Evolutionary conservation across 1,140 invertebrate species (phyloP).

Genomic region (Hypothenemus hampei): DNA sequence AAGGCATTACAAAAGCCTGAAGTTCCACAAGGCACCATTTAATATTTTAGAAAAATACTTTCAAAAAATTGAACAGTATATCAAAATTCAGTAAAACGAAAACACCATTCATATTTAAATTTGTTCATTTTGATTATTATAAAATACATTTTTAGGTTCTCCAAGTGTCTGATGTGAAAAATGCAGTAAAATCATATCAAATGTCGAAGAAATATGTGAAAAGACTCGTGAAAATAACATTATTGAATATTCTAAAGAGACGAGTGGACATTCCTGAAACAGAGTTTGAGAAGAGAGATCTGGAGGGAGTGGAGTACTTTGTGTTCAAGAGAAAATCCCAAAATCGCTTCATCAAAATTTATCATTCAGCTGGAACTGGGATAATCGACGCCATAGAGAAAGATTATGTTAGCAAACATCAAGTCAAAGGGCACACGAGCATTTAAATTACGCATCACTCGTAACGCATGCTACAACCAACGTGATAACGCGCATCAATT

Average conservation of each 20-base stretch:
- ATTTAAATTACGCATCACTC: no score
- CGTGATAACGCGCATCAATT: no score
- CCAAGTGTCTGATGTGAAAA: background rate
- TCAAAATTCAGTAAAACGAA: no score
- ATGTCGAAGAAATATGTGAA: conserved; percentile 15
- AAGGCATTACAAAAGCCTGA: no score
- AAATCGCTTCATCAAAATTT: conserved; percentile 12
- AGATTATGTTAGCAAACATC: conserved; percentile 17
- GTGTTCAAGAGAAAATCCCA: conserved; percentile 9
- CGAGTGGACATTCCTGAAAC: conserved; percentile 10
- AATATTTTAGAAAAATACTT: no score
- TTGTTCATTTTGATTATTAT: no score
- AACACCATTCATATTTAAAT: no score
- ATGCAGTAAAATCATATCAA: conserved; percentile 6
- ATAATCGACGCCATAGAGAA: conserved; percentile 20
- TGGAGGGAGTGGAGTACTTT: conserved; percentile 4
- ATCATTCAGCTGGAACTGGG: background rate
- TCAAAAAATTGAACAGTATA: no score
- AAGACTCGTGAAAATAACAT: conserved; percentile 6
- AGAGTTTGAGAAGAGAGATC: conserved; percentile 5
- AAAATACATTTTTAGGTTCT: conserved; percentile 10
- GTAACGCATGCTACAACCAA: no score
- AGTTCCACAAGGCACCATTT: no score
- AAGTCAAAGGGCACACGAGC: no score
- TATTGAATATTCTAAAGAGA: conserved; percentile 8